Base-by-base conservation (phyloP, 1,140 invertebrate genomes). In the Penaeus vannamei region DNA sequence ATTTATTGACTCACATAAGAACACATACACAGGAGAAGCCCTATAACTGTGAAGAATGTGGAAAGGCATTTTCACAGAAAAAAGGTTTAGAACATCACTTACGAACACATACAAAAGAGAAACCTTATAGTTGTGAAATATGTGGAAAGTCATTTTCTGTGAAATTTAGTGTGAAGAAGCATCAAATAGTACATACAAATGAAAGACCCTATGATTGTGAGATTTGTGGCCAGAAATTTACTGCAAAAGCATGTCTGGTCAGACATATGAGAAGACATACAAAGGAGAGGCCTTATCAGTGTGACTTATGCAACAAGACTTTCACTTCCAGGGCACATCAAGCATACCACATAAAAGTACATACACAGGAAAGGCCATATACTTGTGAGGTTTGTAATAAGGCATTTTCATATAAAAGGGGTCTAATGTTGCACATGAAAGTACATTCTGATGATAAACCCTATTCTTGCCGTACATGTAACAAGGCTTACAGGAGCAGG, bases 21-120 rank as follows among this genome's bases (percentile, higher is more conserved):
- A 76, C 17, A 32, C 72, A 76, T 76, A 76, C 72, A 36, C 12
- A 36, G 42, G 72, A 76, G 42, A 76, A 76, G 72, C 72, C 72
- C 7, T 76, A 29, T 76, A 29, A 4, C 19, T 76, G 72, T 26
- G 12, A 14, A 32, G 42, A 19, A 32, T 76, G 72, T 32, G 72
- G 26, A n/a, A 76, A 76, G 42, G 72, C 29, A 32, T 76, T 76
- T 32, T 29, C 29, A 32, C 72, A 76, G 42, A 76, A 29, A 32
- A 36, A 36, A 32, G 29, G 42, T 29, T 26, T 76, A 17, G n/a
- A 29, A 76, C 10, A 19, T 0, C 72, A 76, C 1, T 12, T 29
- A 36, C 20, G 29, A 36, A 76, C 42, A 8, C 72, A 76, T 29
- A 76, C 72, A 19, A 36, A 36, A 76, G 72, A 76, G n/a, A 26